A percentile compares a stretch with the other conserved stretches of the same genome.
Conservation (phyloP, 2,888 invertebrate genomes). For the Psylliodes chrysocephalus region DNA sequence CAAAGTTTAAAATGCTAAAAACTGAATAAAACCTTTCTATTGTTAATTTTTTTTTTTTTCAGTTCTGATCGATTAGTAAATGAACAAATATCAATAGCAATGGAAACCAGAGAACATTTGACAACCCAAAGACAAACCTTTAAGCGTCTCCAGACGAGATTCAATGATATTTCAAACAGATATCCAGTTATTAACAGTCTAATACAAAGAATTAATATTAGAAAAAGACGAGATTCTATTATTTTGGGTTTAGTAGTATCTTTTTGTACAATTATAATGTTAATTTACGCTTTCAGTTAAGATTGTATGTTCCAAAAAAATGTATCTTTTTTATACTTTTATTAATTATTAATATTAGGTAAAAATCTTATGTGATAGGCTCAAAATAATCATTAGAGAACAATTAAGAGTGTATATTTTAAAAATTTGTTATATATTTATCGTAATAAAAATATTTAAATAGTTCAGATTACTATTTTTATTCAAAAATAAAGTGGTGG, state of each 20-base stretch:
- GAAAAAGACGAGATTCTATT: constrained; percentile 93
- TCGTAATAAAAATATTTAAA: constrained; percentile 22
- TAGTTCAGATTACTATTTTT: background rate
- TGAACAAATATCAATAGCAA: constrained; percentile 97
- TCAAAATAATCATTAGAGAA: constrained; percentile 30
- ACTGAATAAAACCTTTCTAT: too few relatives aligned
- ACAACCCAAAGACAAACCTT: constrained; percentile 88
- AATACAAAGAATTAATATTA: constrained; percentile 91
- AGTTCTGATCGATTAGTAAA: constrained; percentile 94
- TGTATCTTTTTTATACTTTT: constrained; percentile 6
- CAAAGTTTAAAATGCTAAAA: too few relatives aligned
- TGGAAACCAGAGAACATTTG: constrained; percentile 95
- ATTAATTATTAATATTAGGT: constrained; percentile 12
- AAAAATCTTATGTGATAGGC: constrained; percentile 29
- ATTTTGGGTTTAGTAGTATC: constrained; percentile 90
- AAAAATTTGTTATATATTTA: constrained; percentile 39
- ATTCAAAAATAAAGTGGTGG: too few relatives aligned
- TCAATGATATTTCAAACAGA: constrained; percentile 90
- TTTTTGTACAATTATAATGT: constrained; percentile 87
- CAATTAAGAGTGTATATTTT: constrained; percentile 27
- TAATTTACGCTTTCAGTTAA: constrained; percentile 82
- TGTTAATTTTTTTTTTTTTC: too few relatives aligned
- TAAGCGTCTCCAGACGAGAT: constrained; percentile 89
- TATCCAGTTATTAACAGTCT: constrained; percentile 89
- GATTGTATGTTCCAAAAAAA: constrained; percentile 8